phyloP scores from a whole-genome alignment of 2,113 vertebrate species.

The Oreochromis aureus region DNA sequence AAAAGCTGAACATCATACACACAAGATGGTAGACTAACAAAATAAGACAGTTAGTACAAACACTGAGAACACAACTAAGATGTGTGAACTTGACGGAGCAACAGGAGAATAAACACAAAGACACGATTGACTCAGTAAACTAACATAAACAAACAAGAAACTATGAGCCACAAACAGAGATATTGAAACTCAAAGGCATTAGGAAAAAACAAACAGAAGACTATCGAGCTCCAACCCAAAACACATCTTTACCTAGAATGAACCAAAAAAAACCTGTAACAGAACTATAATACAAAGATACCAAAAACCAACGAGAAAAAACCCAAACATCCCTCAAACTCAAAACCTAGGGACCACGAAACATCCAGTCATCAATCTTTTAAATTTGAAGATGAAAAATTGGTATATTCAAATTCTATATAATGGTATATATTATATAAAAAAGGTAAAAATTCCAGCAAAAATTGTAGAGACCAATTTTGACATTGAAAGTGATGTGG shows the following conservation, averaged over 20 bases:
- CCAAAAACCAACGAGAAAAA: not conserved
- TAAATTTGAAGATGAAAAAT: not conserved
- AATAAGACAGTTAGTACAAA: not conserved
- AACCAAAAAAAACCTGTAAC: not conserved
- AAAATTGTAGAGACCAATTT: not conserved
- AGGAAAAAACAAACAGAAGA: not conserved
- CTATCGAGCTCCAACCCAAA: fast-evolving
- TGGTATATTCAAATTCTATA: not conserved
- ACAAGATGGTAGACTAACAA: not conserved
- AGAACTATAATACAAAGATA: not conserved
- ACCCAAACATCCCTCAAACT: not conserved
- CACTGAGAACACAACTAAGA: not conserved
- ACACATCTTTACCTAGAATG: not conserved
- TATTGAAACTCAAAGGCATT: not conserved
- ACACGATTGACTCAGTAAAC: not conserved
- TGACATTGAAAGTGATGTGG: not conserved
- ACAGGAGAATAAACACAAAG: not conserved
- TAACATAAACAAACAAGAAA: not conserved
- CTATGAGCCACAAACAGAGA: not conserved
- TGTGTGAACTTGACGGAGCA: not conserved
- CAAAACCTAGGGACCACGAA: not conserved
- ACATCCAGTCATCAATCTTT: not conserved
- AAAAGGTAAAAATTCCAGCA: not conserved
- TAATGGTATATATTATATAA: not conserved
- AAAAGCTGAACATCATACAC: not conserved